Base-by-base conservation (phyloP, 2,797 vertebrate species). In the Gambusia yucatana region DNA sequence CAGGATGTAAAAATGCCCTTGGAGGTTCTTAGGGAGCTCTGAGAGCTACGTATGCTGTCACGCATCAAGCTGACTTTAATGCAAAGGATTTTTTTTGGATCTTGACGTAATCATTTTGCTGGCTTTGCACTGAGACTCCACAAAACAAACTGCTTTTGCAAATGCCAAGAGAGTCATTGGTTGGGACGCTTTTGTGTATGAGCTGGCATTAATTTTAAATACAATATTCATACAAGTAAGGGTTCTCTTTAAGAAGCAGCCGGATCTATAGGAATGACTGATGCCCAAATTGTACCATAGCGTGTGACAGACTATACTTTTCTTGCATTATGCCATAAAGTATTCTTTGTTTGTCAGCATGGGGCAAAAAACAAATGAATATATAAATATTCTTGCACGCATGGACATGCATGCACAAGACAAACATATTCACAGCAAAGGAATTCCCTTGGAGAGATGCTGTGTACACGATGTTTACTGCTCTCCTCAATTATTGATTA, bases 401-500 rank as follows among this genome's bases (percentile, higher is more conserved):
- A 25, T 70, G 65, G 25, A 75, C 44, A 3, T 44, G 61, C 71
- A 85, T 80, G 83, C 77, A 82, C 33, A 71, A 82, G 65, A 57
- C 47, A 82, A 81, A 80, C 74, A 76, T 65, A 85, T 77, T 84
- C 79, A 59, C 76, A 84, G 82, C 74, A 84, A 81, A 85, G 77
- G 81, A 80, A 83, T 83, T 52, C 78, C 92, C 85, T 85, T n/a
- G 14, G 90, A 89, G 87, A 87, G 65, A 16, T 77, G 48, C 85
- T 81, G 86, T 91, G 87, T 88, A 90, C 87, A 88, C 82, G 84
- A 85, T 91, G 88, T 94, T 93, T 93, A 94, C 92, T 87, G 77
- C 85, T 79, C 87, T 77, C 83, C 71, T 95, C 92, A 91, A 95
- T 96, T 93, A 96, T 95, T 95, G 94, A 96, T 94, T 84, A 77